phyloP scores from a whole-genome alignment of 1,140 invertebrate species.

The Aricia agestis region DNA sequence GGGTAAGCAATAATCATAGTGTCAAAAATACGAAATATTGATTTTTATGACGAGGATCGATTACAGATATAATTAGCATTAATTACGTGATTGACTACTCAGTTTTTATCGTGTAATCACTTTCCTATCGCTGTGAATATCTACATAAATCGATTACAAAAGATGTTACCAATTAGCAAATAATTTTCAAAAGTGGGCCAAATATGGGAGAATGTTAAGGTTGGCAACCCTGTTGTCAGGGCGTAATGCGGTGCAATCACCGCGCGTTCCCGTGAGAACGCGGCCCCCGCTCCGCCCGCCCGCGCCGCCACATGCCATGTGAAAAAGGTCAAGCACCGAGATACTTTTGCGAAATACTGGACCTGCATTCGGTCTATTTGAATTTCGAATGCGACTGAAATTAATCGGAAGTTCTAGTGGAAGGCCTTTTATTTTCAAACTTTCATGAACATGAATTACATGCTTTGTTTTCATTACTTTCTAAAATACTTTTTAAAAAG shows the following conservation, averaged over 20 bases:
- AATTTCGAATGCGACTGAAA: background rate
- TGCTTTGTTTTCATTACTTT: no score
- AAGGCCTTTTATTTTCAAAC: background rate
- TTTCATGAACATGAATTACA: no score
- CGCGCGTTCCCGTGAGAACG: constrained; percentile 71
- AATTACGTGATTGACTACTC: no score
- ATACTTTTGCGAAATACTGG: constrained; percentile 40
- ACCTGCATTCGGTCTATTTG: constrained; percentile 10
- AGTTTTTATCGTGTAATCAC: no score
- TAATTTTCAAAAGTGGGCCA: background rate
- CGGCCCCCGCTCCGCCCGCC: constrained; percentile 31
- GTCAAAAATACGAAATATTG: no score
- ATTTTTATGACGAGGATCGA: no score
- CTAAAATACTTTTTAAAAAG: no score
- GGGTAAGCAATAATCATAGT: no score
- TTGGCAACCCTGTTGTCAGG: constrained; percentile 44
- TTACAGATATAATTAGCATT: no score
- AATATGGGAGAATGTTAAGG: background rate
- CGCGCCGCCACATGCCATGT: constrained; percentile 34
- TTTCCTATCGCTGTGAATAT: no score
- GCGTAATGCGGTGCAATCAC: constrained; percentile 63
- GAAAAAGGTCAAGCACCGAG: constrained; percentile 53
- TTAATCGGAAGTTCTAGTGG: background rate
- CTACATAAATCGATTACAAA: background rate
- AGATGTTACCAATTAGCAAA: background rate